phyloP scores from a whole-genome alignment of 1,140 invertebrate species.

The Drosophila santomea region DNA sequence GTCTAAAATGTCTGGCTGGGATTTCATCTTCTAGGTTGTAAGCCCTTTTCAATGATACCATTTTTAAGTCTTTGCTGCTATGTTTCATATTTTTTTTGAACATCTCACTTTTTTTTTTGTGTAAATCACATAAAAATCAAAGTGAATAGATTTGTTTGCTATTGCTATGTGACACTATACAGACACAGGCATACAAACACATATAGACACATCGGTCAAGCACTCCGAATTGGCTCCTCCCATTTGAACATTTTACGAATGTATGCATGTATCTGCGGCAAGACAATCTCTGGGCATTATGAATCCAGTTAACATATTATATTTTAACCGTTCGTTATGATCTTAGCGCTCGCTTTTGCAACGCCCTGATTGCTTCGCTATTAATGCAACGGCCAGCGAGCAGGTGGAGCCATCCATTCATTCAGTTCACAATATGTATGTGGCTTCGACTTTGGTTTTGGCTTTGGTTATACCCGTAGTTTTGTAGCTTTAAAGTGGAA shows the following conservation, averaged over 20 bases:
- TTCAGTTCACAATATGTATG: constrained; percentile 6
- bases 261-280: not conserved
- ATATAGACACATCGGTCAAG: not conserved
- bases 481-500: not conserved
- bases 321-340: constrained; percentile 81
- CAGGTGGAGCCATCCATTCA: constrained; percentile 37
- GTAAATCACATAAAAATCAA: no score
- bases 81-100: no score
- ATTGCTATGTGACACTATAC: no score
- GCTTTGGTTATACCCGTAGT: constrained; percentile 1
- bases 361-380: constrained; percentile 80
- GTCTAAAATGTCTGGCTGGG: not conserved
- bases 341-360: constrained; percentile 77
- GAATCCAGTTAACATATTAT: constrained; percentile 81
- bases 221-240: constrained; percentile 1
- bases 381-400: constrained; percentile 73
- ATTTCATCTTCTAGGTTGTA: not conserved
- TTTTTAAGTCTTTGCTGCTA: no score
- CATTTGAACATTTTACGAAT: not conserved
- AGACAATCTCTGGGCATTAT: constrained; percentile 71
- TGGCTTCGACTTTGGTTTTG: not conserved
- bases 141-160: no score
- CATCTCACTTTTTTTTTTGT: no score
- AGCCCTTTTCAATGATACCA: not conserved
- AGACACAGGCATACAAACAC: not conserved